phyloP scores from a whole-genome alignment of 2,797 vertebrate species.

The Cynopterus sphinx region DNA sequence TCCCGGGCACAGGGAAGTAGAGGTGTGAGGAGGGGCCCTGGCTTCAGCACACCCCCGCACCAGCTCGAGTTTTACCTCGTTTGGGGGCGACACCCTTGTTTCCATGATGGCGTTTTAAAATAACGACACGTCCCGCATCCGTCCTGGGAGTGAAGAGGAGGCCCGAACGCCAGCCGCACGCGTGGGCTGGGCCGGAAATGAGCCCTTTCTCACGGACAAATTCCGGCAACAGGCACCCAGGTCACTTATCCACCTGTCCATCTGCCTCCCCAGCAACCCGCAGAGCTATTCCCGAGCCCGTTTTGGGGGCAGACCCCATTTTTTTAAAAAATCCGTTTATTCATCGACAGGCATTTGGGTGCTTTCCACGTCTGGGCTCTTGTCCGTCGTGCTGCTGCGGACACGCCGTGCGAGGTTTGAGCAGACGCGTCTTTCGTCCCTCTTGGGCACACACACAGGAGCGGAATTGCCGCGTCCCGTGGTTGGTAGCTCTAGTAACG shows the following conservation, averaged over 20 bases:
- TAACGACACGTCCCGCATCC: no score
- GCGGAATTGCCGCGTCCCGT: not conserved
- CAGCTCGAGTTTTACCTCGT: not conserved
- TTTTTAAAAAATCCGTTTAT: no score
- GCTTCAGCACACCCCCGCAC: not conserved
- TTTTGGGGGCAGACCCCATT: not conserved
- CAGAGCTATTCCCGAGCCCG: not conserved
- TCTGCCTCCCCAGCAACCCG: rapidly evolving
- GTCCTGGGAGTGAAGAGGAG: no score
- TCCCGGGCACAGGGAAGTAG: not conserved
- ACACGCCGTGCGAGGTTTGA: not conserved
- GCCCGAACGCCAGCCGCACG: no score
- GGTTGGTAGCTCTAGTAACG: not conserved
- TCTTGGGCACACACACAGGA: not conserved
- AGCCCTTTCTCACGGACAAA: not conserved
- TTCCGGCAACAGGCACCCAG: not conserved
- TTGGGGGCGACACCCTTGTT: not conserved
- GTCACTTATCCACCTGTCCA: not conserved
- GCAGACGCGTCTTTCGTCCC: not conserved
- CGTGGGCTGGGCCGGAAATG: no score
- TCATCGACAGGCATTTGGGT: not conserved
- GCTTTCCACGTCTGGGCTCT: not conserved
- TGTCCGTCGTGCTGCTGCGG: no score
- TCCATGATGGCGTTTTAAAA: not conserved
- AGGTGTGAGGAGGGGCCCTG: rapidly evolving